Evolutionary conservation across 92 coral and sea anemone species (phyloP), one percentile per base, ranked within the genome.

Genomic region (Actinostola sp.): DNA sequence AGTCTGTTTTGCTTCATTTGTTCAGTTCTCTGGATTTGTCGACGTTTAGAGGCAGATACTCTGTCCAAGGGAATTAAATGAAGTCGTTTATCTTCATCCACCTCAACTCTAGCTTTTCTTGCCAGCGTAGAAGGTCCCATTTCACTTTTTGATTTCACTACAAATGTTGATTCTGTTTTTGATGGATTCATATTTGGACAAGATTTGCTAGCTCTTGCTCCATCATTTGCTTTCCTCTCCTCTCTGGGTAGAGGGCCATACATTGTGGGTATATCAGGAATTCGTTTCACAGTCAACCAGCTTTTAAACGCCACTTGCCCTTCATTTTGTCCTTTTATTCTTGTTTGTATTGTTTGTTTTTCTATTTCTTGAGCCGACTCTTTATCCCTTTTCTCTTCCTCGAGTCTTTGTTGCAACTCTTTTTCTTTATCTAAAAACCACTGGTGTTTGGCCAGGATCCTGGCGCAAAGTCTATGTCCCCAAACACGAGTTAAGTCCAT

Each of bases 351-450:
- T 51, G 77, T 85, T 7, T 82, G 70, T 61, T 69, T 87, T 45
- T 95, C 85, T 66, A 82, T 67, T 66, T 92, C 99, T 54, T 85
- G 91, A 24, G 87, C 90, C 11, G 83, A 46, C n/a, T 86, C 88
- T 14, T 59, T 83, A 6, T 69, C 79, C 66, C 72, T 76, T 38
- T 62, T 82, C 45, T 88, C 96, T 31, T 80, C 68, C 36, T 83
- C 86, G 8, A 82, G 82, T 76, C 55, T 92, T 45, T 86, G 74
- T 29, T 57, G 60, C n/a, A 85, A 53, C 21, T 92, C 87, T 71
- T 79, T 67, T 28, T 92, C 90, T 61, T 95, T 95, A 73, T 95
- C 92, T 11, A 95, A 52, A 24, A 92, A 87, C 99, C 99, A 95
- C 77, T 92, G 99, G 25, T 82, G 89, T 71, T 89, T 85, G 17